A percentile compares a stretch with the other conserved stretches of the same genome.
phyloP scores from a whole-genome alignment of 2,797 vertebrate genomes.

The Denticeps clupeoides region DNA sequence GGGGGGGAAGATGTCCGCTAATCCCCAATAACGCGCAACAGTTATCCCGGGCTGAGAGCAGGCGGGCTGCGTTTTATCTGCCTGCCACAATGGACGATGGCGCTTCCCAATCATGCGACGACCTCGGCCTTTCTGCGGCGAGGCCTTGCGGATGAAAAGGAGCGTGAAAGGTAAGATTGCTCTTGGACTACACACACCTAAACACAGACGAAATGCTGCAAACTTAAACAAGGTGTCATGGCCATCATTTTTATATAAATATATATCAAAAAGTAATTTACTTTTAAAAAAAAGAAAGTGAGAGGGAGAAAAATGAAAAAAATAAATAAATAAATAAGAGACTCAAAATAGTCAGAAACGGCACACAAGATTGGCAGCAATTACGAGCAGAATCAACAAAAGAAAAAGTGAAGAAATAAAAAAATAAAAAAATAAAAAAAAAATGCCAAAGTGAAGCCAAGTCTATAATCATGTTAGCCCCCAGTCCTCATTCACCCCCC shows the following conservation, averaged over 20 bases:
- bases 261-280: too few species aligned
- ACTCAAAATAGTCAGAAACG: slow-evolving; percentile 6
- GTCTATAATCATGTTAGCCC: slow-evolving; percentile 70
- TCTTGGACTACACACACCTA: slow-evolving; percentile 18
- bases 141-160: slow-evolving; percentile 18
- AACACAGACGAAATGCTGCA: slow-evolving; percentile 51
- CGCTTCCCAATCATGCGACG: too few species aligned
- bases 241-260: too few species aligned
- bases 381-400: slow-evolving; percentile 29
- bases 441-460: slow-evolving; percentile 26
- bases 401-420: slow-evolving; percentile 53
- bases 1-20: slow-evolving; percentile 7
- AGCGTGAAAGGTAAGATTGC: slow-evolving; percentile 23
- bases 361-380: slow-evolving; percentile 27
- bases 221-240: slow-evolving; percentile 36
- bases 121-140: too few species aligned
- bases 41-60: background rate
- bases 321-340: slow-evolving; percentile 46
- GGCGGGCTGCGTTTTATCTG: background rate
- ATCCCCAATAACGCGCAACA: slow-evolving; percentile 9
- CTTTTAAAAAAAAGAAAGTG: slow-evolving; percentile 37
- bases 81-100: too few species aligned
- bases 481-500: too few species aligned
- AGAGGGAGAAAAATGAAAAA: slow-evolving; percentile 32
- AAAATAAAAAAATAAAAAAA: slow-evolving; percentile 43